These are phyloP conservation scores for Danio choprae DNA, from an alignment of 2,797 vertebrate species.

Conservation along the genomic window DNA sequence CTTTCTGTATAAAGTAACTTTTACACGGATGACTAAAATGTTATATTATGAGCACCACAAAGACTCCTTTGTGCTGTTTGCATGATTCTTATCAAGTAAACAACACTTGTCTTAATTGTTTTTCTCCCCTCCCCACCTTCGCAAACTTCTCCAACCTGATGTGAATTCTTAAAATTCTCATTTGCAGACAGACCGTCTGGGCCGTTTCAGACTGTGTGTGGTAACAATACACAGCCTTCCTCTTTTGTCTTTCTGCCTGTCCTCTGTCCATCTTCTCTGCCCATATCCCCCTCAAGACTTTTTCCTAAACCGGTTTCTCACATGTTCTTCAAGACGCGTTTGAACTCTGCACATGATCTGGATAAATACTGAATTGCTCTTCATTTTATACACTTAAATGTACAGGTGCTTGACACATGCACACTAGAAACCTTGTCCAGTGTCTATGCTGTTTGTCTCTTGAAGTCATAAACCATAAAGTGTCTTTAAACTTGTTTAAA, in stretches of 20 bases:
- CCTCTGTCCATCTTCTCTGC: neutral
- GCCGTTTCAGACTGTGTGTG: constrained; percentile 5
- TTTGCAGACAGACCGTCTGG: constrained; percentile 11
- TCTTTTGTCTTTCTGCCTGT: neutral
- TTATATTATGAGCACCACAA: constrained; percentile 7
- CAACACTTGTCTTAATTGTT: neutral
- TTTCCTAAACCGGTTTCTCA: neutral
- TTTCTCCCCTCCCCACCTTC: neutral
- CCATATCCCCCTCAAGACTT: neutral
- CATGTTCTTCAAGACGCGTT: neutral
- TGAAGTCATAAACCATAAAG: neutral
- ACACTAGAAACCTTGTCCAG: no score
- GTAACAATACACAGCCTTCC: neutral
- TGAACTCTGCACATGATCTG: neutral
- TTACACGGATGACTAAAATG: constrained; percentile 16
- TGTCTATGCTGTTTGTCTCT: neutral
- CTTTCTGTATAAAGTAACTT: neutral
- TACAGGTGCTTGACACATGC: no score
- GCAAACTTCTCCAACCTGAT: constrained; percentile 11
- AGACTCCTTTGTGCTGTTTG: neutral
- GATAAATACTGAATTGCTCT: neutral
- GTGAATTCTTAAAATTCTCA: constrained; percentile 18
- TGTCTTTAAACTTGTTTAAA: neutral
- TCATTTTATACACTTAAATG: no score
- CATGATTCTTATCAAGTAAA: neutral